Percentiles rank a stretch among this genome's conserved stretches.
These are phyloP conservation scores for Fragum fragum DNA, from an alignment of 2,888 invertebrate species.

Conservation along the genomic window DNA sequence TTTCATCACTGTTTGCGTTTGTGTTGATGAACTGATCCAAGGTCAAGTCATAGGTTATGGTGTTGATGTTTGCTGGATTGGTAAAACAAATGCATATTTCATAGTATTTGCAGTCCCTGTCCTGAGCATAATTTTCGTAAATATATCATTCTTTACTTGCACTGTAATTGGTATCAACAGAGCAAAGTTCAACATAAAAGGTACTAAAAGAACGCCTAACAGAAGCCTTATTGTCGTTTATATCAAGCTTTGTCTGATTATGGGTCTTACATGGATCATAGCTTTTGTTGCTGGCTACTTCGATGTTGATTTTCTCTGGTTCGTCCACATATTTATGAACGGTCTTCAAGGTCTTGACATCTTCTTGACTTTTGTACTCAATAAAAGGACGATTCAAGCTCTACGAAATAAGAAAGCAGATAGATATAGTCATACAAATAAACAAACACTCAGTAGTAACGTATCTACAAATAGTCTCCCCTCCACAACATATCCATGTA, in stretches of 20 bases:
- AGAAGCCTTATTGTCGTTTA: neutral
- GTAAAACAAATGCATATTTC: slow-evolving; percentile 4
- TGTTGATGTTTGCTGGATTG: slow-evolving; percentile 19
- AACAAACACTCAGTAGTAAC: neutral
- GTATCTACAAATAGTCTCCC: neutral
- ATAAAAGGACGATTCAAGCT: neutral
- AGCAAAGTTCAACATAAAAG: neutral
- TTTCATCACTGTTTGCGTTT: slow-evolving; percentile 3
- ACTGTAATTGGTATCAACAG: slow-evolving; percentile 13
- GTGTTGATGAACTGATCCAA: slow-evolving; percentile 7
- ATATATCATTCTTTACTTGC: neutral
- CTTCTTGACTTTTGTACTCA: slow-evolving; percentile 7
- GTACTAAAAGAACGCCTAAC: neutral
- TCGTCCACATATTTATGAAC: neutral
- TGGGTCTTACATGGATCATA: slow-evolving; percentile 19
- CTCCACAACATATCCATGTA: neutral
- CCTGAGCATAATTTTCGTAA: neutral
- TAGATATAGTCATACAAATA: neutral
- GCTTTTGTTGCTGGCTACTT: slow-evolving; percentile 7
- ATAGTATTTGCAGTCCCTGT: slow-evolving; percentile 5
- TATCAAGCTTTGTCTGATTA: neutral
- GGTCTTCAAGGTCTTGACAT: slow-evolving; percentile 18
- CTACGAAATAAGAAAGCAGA: neutral
- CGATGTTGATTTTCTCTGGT: slow-evolving; percentile 3
- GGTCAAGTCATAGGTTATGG: slow-evolving; percentile 8